Evolutionary conservation across 2,888 invertebrate species (phyloP), one percentile per base, ranked within the genome.

Genomic region (Drosophila planitibia): DNA sequence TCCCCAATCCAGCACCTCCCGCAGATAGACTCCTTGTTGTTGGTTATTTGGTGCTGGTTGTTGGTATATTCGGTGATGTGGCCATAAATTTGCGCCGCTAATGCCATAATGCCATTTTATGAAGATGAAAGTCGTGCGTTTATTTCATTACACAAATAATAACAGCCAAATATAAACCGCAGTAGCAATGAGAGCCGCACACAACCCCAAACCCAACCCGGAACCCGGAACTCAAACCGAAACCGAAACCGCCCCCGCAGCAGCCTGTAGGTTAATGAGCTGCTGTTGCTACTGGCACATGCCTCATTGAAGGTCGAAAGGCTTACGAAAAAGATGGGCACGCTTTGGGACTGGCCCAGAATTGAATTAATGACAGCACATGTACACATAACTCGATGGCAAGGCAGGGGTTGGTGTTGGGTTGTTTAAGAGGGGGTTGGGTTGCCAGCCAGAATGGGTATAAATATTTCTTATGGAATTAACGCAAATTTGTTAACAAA

Each of bases 101-200:
- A 88, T 91, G 85, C 91, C 79, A 89, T 87, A 87, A 87, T 91
- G 75, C 91, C 91, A 79, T 85, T 88, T 88, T 88, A 88, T 88
- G 90, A 89, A 88, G 87, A 88, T 88, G 87, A 88, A 91, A 88
- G 87, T 91, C 91, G 90, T 85, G 91, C 90, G 91, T 88, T 88
- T 88, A 87, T 91, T 91, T 88, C 90, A 91, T 91, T 88, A 88
- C 84, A 89, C 90, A 91, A 87, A 87, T 89, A 87, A 91, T 87
- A 91, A 87, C 78, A 80, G 75, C 71, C 88, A 74, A 89, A 87
- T 82, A 89, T 82, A 87, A 87, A 80, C 91, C 91, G 78, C 87
- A 83, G 72, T 76, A 64, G 72, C 85, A 61, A 79, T 81, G 65
- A 35, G 63, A 49, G 47, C 59, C 51, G 16, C 22, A 22, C 12